A percentile compares a stretch with the other conserved stretches of the same genome.
These are phyloP conservation scores for Dinomys branickii DNA, from an alignment of 2,113 vertebrate genomes.

Conservation along the genomic window DNA sequence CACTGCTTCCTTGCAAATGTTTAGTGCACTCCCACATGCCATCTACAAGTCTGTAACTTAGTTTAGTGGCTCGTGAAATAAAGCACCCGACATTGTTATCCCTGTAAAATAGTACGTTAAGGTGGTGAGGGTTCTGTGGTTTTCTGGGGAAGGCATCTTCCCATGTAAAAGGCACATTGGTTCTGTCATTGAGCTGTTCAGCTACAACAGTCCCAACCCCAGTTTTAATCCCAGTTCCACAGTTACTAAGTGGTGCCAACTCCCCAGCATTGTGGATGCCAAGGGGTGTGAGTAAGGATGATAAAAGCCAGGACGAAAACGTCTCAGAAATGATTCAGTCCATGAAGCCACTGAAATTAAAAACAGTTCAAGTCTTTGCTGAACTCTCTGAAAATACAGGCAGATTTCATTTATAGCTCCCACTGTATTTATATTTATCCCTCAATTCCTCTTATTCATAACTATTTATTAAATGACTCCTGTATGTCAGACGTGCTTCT, in stretches of 20 bases:
- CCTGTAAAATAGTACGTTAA: neutral
- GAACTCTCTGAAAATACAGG: neutral
- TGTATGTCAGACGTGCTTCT: neutral
- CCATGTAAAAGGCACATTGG: neutral
- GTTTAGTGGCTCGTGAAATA: neutral
- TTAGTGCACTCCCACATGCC: neutral
- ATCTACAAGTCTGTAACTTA: neutral
- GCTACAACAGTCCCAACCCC: neutral
- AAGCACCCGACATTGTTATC: neutral
- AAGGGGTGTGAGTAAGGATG: neutral
- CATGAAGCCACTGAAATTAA: neutral
- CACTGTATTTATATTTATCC: neutral
- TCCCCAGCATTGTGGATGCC: neutral
- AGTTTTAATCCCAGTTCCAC: neutral
- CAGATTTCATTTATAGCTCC: neutral
- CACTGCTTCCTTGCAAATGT: neutral
- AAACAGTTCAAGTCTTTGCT: neutral
- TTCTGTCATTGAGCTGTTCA: neutral
- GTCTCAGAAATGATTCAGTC: neutral
- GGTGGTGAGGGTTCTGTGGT: neutral
- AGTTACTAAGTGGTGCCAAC: neutral
- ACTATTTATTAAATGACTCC: neutral
- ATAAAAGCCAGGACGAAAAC: neutral
- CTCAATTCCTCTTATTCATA: neutral
- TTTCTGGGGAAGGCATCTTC: neutral